These are phyloP conservation scores for Anisognathus igniventris DNA, from an alignment of 2,797 vertebrate species.

Conservation along the genomic window DNA sequence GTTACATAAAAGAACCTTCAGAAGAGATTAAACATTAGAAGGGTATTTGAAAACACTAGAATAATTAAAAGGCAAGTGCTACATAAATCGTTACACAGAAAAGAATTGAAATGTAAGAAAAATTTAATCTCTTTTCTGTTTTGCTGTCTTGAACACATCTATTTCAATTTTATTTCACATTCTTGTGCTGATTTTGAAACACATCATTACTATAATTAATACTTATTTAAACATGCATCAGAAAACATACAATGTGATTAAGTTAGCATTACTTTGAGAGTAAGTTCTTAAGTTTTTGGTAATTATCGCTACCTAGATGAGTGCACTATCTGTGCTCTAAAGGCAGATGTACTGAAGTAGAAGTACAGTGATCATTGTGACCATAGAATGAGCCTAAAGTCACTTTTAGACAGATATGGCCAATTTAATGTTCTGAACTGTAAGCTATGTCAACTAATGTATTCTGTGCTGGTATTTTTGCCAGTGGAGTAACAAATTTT, in stretches of 20 bases:
- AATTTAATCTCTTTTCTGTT: not conserved
- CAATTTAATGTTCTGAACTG: not conserved
- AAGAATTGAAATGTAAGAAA: not conserved
- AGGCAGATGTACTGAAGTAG: not conserved
- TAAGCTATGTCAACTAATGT: not conserved
- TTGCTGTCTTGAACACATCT: not conserved
- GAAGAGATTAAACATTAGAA: not conserved
- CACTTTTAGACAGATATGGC: not conserved
- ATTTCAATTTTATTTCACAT: not conserved
- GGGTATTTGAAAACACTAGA: not conserved
- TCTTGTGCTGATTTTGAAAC: not conserved
- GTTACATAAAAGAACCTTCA: not conserved
- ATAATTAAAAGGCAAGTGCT: not conserved
- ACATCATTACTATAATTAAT: not conserved
- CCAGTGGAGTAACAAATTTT: not conserved
- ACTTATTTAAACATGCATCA: not conserved
- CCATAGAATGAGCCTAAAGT: not conserved
- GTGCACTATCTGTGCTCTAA: not conserved
- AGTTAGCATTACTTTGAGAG: not conserved
- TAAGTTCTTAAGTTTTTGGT: not conserved
- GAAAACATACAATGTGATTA: not conserved
- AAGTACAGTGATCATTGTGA: not conserved
- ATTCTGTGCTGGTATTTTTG: not conserved
- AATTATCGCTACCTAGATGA: not conserved
- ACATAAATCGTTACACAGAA: not conserved